Percentiles rank a stretch among this genome's conserved stretches.
phyloP scores from a whole-genome alignment of 2,888 invertebrate species.

The Timema cristinae region DNA sequence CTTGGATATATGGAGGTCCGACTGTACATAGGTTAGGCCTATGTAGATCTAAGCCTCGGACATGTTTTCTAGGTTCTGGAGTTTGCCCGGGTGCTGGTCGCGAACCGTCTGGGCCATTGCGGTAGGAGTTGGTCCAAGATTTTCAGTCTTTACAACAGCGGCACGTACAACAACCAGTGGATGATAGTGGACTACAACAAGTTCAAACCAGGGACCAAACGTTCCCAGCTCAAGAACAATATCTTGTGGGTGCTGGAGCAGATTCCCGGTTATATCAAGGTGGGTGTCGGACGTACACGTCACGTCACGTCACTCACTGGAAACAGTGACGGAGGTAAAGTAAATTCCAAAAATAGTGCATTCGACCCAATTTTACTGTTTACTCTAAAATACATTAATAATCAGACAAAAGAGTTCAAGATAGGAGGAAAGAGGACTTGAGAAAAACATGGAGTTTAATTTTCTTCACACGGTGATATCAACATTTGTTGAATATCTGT shows the following conservation, averaged over 20 bases:
- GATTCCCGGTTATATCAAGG: conserved; percentile 46
- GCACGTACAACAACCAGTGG: conserved; percentile 76
- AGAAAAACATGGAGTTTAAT: too few species aligned
- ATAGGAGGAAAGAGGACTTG: too few species aligned
- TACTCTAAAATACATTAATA: too few species aligned
- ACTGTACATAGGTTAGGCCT: neutral
- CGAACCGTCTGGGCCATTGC: conserved; percentile 58
- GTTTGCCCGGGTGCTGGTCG: conserved; percentile 60
- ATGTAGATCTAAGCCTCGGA: neutral
- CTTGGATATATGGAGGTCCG: too few species aligned
- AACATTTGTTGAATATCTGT: too few species aligned
- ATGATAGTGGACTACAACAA: conserved; percentile 64
- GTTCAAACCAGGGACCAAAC: conserved; percentile 48
- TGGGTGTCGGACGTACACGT: neutral
- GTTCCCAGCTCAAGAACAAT: conserved; percentile 7
- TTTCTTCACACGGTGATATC: too few species aligned
- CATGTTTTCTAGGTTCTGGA: conserved; percentile 46
- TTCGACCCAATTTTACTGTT: too few species aligned
- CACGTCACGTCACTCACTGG: too few species aligned
- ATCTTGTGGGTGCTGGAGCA: conserved; percentile 64
- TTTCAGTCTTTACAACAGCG: conserved; percentile 61
- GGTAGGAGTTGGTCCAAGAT: conserved; percentile 58
- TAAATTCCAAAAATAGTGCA: too few species aligned
- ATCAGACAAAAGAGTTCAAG: too few species aligned
- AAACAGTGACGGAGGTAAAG: too few species aligned